Percentiles rank a stretch among this genome's conserved stretches.
Conservation (phyloP, 2,113 vertebrate genomes). For the Scytalopus superciliaris region DNA sequence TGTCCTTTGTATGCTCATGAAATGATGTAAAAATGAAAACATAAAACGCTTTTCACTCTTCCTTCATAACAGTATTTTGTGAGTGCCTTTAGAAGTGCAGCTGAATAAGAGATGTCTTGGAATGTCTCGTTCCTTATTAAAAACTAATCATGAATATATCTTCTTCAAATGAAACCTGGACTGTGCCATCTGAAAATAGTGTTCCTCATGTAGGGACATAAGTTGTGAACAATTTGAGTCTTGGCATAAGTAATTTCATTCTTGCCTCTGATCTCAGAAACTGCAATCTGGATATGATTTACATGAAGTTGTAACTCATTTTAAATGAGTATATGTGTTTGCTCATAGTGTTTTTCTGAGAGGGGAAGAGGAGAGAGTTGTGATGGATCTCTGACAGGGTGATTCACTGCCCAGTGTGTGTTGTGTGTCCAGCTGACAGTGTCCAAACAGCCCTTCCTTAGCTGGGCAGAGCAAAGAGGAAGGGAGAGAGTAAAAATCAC, state of each 20-base stretch:
- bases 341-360: background rate
- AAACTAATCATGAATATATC: slow-evolving; percentile 42
- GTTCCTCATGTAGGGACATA: background rate
- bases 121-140: slow-evolving; percentile 63
- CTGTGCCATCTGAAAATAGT: slow-evolving; percentile 25
- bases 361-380: background rate
- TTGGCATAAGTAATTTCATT: slow-evolving; percentile 41
- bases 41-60: slow-evolving; percentile 53
- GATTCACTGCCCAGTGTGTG: fast-evolving
- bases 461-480: background rate
- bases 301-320: slow-evolving; percentile 50
- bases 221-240: slow-evolving; percentile 44
- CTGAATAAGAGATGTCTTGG: slow-evolving; percentile 41
- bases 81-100: slow-evolving; percentile 51
- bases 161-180: slow-evolving; percentile 36
- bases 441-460: background rate
- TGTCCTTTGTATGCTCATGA: slow-evolving; percentile 58
- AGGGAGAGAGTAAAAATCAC: background rate
- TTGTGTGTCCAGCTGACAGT: fast-evolving
- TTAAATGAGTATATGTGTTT: slow-evolving; percentile 35
- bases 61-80: slow-evolving; percentile 13
- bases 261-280: slow-evolving; percentile 52
- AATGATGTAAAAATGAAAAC: slow-evolving; percentile 65
- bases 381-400: background rate
- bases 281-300: slow-evolving; percentile 52